These are phyloP conservation scores for Calephelis perditalis DNA, from an alignment of 2,888 invertebrate genomes.

Conservation along the genomic window DNA sequence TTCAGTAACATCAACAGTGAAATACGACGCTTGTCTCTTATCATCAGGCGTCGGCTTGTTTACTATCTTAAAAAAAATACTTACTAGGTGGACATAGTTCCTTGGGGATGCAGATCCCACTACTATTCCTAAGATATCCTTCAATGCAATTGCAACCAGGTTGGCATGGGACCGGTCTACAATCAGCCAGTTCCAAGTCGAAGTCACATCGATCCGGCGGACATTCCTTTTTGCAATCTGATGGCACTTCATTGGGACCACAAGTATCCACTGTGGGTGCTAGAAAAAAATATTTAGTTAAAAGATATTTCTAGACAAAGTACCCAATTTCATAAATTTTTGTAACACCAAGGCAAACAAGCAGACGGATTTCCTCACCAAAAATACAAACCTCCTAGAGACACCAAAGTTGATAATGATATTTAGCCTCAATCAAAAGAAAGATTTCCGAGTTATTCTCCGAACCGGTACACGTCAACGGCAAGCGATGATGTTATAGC, in stretches of 20 bases:
- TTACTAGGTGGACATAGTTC: conserved; percentile 34
- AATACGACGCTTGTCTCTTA: too few species aligned
- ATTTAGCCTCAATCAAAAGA: too few species aligned
- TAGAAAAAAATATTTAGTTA: background rate
- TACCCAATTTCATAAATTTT: too few species aligned
- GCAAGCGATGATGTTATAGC: too few species aligned
- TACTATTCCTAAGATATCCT: conserved; percentile 43
- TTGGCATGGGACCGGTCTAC: conserved; percentile 32
- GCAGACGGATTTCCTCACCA: too few species aligned
- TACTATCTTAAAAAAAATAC: background rate
- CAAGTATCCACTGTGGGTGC: conserved; percentile 5
- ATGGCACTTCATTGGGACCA: conserved; percentile 24
- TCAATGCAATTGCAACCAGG: conserved; percentile 54
- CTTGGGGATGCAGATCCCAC: conserved; percentile 47
- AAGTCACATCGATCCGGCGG: conserved; percentile 40
- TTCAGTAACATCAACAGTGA: too few species aligned
- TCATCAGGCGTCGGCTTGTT: too few species aligned
- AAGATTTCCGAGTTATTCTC: too few species aligned
- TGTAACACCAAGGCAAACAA: too few species aligned
- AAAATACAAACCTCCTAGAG: too few species aligned
- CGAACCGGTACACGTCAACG: too few species aligned
- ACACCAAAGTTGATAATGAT: too few species aligned
- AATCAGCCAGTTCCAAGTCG: background rate
- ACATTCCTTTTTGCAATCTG: conserved; percentile 28
- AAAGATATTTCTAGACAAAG: background rate